These are phyloP conservation scores for Siphonodentalium dalli DNA, from an alignment of 2,888 invertebrate genomes.

Conservation along the genomic window DNA sequence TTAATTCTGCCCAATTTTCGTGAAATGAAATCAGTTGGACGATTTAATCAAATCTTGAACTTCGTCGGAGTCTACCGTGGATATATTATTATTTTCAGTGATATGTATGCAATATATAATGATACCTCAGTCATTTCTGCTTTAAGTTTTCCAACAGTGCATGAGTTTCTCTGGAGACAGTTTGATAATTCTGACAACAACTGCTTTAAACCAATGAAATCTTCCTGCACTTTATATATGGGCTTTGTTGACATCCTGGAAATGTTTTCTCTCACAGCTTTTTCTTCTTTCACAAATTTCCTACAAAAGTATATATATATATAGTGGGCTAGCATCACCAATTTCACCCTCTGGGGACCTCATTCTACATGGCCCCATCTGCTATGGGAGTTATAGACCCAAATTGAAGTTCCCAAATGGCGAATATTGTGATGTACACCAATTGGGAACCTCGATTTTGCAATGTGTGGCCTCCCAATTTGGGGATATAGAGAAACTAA, in stretches of 20 bases:
- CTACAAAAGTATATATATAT: conserved; percentile 52
- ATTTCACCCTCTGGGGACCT: too few relatives aligned
- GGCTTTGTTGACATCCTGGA: conserved; percentile 75
- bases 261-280: conserved; percentile 81
- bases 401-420: too few relatives aligned
- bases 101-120: too few relatives aligned
- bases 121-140: conserved; percentile 75
- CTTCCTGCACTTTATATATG: conserved; percentile 72
- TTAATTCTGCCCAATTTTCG: too few relatives aligned
- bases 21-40: too few relatives aligned
- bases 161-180: conserved; percentile 72
- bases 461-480: too few relatives aligned
- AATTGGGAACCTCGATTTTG: too few relatives aligned
- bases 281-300: conserved; percentile 84
- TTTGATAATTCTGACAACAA: conserved; percentile 72
- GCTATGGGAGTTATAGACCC: too few relatives aligned
- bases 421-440: too few relatives aligned
- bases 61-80: not conserved
- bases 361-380: too few relatives aligned
- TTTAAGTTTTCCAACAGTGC: conserved; percentile 73
- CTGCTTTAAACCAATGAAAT: conserved; percentile 72
- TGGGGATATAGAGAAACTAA: too few relatives aligned
- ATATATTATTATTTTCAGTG: not conserved
- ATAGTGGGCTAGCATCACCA: too few relatives aligned
- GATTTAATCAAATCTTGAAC: not conserved